phyloP scores from a whole-genome alignment of 2,113 vertebrate genomes.

The Sander lucioperca region DNA sequence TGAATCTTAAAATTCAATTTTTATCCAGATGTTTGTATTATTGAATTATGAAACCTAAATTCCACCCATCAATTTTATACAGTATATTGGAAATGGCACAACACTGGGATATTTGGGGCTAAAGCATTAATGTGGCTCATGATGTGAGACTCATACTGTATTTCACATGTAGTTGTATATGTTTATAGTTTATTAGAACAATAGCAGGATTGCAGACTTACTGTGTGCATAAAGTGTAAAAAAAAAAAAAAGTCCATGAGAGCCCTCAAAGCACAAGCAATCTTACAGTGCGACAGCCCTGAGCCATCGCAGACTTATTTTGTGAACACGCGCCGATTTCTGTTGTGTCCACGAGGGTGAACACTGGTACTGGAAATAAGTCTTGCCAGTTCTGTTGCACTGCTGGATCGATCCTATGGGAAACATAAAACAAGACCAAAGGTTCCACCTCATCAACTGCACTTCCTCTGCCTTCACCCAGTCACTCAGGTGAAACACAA shows the following conservation, averaged over 20 bases:
- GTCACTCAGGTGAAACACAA: conserved; percentile 64
- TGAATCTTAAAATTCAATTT: no score
- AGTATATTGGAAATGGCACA: background rate
- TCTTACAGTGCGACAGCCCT: conserved; percentile 35
- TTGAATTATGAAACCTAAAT: no score
- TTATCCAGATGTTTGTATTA: no score
- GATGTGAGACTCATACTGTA: background rate
- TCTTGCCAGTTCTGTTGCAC: conserved; percentile 43
- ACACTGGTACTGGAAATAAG: conserved; percentile 47
- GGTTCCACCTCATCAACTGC: conserved; percentile 72
- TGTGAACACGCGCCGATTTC: conserved; percentile 1
- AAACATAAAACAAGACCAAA: conserved; percentile 66
- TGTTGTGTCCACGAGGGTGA: conserved; percentile 20
- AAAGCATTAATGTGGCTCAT: background rate
- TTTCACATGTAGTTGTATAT: background rate
- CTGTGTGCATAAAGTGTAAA: conserved; percentile 42
- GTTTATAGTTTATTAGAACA: background rate
- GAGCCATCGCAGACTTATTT: conserved; percentile 20
- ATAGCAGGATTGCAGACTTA: conserved; percentile 8
- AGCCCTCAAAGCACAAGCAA: conserved; percentile 32
- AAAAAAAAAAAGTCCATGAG: conserved; percentile 42
- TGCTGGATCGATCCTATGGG: conserved; percentile 63
- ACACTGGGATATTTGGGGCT: background rate
- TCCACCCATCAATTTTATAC: background rate
- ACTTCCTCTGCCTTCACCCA: conserved; percentile 61